Evolutionary conservation across 1,140 invertebrate genomes (phyloP).

Genomic region (Saccostrea glomerata): DNA sequence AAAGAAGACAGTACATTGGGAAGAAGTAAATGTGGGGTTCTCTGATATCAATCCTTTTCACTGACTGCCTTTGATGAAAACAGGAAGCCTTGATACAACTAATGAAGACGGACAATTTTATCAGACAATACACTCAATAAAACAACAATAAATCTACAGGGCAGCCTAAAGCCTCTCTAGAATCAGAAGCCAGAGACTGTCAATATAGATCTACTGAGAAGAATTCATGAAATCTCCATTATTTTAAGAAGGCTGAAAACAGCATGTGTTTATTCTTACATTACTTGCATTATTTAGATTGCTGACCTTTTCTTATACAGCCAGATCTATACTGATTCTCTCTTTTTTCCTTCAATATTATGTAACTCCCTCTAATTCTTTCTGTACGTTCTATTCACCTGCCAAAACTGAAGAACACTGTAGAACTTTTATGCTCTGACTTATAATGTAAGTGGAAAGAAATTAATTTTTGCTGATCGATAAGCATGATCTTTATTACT

Average conservation of each 20-base stretch:
- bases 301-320: slow-evolving; percentile 15
- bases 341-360: neutral
- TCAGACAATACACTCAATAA: slow-evolving; percentile 25
- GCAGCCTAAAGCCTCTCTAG: neutral
- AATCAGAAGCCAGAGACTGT: neutral
- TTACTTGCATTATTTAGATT: slow-evolving; percentile 10
- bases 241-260: neutral
- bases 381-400: neutral
- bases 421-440: neutral
- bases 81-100: slow-evolving; percentile 9
- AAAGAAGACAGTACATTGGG: neutral
- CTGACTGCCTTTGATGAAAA: slow-evolving; percentile 11
- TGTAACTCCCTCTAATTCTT: neutral
- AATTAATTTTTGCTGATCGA: neutral
- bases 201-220: neutral
- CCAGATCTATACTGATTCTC: neutral
- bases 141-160: slow-evolving; percentile 11
- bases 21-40: neutral
- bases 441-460: neutral
- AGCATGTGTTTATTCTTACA: neutral
- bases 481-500: neutral
- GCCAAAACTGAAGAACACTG: too few relatives aligned
- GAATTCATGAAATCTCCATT: slow-evolving; percentile 14
- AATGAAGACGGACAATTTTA: slow-evolving; percentile 31
- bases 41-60: neutral